Evolutionary conservation across 2,797 vertebrate species (phyloP).

Genomic region (Petrocephalus sullivani): DNA sequence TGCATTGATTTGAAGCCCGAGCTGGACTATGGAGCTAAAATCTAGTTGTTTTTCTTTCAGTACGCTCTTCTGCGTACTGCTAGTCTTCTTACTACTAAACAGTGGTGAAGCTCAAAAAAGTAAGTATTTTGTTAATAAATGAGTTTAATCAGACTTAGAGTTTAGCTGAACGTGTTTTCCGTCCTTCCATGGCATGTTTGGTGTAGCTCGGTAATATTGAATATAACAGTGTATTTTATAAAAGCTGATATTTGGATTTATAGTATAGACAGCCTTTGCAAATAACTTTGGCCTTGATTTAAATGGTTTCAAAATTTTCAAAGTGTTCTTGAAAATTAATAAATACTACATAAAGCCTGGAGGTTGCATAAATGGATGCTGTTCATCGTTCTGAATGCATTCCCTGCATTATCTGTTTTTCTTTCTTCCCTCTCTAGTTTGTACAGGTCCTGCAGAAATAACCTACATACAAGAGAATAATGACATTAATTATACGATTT

Average conservation of each 20-base stretch:
- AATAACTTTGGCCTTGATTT: background rate
- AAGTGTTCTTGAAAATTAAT: background rate
- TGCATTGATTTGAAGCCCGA: conserved; percentile 46
- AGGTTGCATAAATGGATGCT: background rate
- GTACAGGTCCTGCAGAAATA: conserved; percentile 56
- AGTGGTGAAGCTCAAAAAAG: conserved; percentile 54
- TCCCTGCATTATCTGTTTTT: background rate
- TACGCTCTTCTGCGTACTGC: conserved; percentile 45
- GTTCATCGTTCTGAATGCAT: background rate
- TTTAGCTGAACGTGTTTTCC: background rate
- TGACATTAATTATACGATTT: conserved; percentile 56
- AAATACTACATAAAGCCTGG: background rate
- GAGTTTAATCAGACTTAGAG: background rate
- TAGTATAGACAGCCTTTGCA: background rate
- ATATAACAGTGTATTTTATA: background rate
- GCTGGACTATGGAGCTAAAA: conserved; percentile 64
- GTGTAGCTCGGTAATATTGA: background rate
- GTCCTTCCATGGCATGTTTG: background rate
- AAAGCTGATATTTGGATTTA: background rate
- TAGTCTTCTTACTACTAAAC: conserved; percentile 41
- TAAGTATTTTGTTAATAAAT: conserved; percentile 48
- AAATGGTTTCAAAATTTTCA: background rate
- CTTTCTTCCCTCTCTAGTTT: conserved; percentile 50
- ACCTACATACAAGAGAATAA: conserved; percentile 60
- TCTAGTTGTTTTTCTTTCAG: conserved; percentile 42